Evolutionary conservation across 2,797 vertebrate genomes (phyloP).

Genomic region (Taenioides sp.): DNA sequence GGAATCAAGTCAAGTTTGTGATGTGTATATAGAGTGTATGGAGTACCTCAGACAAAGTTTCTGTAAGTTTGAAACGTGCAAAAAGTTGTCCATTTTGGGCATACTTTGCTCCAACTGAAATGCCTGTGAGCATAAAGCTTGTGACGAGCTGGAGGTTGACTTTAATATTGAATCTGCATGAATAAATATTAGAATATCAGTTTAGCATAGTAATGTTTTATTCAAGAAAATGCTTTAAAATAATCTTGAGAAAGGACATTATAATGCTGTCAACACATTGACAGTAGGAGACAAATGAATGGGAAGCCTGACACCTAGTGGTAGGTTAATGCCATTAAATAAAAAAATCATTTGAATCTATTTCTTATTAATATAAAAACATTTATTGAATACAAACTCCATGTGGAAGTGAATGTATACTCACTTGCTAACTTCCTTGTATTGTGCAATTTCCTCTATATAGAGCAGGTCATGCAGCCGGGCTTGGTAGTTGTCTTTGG

Average conservation of each 20-base stretch:
- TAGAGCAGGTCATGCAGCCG: constrained; percentile 97
- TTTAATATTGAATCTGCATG: constrained; percentile 96
- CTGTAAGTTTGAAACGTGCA: constrained; percentile 96
- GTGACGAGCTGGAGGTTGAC: constrained; percentile 96
- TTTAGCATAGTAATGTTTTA: not conserved
- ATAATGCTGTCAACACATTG: not conserved
- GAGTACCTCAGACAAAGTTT: constrained; percentile 91
- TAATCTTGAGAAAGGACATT: too few species aligned
- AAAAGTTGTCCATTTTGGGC: constrained; percentile 98
- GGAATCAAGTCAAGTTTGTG: not conserved
- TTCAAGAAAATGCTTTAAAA: not conserved
- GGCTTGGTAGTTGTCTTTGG: constrained; percentile 95
- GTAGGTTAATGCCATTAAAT: constrained; percentile 26
- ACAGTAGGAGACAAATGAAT: constrained; percentile 12
- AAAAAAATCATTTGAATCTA: not conserved
- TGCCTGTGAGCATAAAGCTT: constrained; percentile 98
- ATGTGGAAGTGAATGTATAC: constrained; percentile 50
- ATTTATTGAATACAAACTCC: not conserved
- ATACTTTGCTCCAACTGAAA: constrained; percentile 97
- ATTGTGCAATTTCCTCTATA: constrained; percentile 98
- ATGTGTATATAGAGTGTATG: not conserved
- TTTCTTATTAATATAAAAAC: too few species aligned
- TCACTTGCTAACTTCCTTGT: constrained; percentile 99
- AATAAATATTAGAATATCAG: constrained; percentile 15
- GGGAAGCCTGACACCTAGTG: constrained; percentile 77